Conservation (phyloP, 2,113 vertebrate genomes). For the Oncorhynchus keta region DNA sequence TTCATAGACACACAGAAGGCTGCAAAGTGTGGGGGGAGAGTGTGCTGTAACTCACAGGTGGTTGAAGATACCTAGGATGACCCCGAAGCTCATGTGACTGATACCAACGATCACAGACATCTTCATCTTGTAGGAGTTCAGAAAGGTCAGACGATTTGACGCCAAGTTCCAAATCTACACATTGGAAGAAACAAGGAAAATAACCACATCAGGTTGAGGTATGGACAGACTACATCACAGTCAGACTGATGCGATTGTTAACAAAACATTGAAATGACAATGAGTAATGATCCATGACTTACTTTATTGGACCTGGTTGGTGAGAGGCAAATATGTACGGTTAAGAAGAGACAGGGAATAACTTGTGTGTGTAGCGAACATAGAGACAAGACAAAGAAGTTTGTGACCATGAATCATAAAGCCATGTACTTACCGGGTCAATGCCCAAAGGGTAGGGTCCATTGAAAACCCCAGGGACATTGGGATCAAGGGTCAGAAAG, state of each 20-base stretch:
- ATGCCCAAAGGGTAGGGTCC: conserved; percentile 93
- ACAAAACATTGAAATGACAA: background rate
- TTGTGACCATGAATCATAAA: background rate
- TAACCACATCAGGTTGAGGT: background rate
- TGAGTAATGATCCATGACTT: background rate
- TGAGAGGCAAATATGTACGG: background rate
- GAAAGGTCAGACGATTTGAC: conserved; percentile 89
- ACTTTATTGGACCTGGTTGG: background rate
- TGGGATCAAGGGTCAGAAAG: conserved; percentile 83
- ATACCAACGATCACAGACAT: conserved; percentile 97
- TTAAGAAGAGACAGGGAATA: background rate
- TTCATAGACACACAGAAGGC: too few species aligned
- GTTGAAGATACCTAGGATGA: conserved; percentile 89
- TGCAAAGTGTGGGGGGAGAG: too few species aligned
- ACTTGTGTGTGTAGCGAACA: background rate
- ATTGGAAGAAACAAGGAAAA: conserved; percentile 19
- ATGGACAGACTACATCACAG: background rate
- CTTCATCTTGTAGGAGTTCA: conserved; percentile 99
- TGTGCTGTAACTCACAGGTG: conserved; percentile 82
- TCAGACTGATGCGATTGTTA: background rate
- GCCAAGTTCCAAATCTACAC: conserved; percentile 94
- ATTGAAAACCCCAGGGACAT: conserved; percentile 82
- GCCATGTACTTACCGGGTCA: conserved; percentile 84
- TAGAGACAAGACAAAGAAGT: background rate
- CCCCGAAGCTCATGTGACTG: conserved; percentile 92